These are phyloP conservation scores for Motacilla alba DNA, from an alignment of 2,113 vertebrate genomes.

Conservation along the genomic window DNA sequence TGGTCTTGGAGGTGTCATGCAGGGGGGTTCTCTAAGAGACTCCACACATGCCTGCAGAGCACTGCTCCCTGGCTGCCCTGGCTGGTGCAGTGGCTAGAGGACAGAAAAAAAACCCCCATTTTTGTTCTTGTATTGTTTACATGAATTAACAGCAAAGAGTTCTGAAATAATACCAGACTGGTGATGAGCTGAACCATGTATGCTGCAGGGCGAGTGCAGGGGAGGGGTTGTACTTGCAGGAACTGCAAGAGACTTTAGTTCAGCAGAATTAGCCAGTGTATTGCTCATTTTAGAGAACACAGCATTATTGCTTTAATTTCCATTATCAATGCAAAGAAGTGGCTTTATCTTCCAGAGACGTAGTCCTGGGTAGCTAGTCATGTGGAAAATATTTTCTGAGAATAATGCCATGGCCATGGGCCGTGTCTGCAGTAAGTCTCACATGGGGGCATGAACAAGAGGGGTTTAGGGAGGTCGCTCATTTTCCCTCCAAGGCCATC, in stretches of 20 bases:
- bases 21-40: neutral
- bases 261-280: neutral
- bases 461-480: neutral
- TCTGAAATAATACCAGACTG: neutral
- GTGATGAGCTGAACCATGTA: neutral
- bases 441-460: neutral
- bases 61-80: neutral
- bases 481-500: neutral
- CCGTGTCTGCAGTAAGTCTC: neutral
- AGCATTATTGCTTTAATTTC: neutral
- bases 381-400: neutral
- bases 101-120: neutral
- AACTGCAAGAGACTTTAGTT: neutral
- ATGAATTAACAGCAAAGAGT: neutral
- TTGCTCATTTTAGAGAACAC: neutral
- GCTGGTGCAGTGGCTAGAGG: neutral
- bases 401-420: neutral
- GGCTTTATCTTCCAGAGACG: neutral
- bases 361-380: neutral
- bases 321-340: neutral
- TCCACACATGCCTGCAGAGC: accelerated
- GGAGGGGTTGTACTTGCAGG: neutral
- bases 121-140: neutral
- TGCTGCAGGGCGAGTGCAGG: neutral
- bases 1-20: accelerated